Evolutionary conservation across 2,888 invertebrate genomes (phyloP).

Genomic region (Orthosia incerta): DNA sequence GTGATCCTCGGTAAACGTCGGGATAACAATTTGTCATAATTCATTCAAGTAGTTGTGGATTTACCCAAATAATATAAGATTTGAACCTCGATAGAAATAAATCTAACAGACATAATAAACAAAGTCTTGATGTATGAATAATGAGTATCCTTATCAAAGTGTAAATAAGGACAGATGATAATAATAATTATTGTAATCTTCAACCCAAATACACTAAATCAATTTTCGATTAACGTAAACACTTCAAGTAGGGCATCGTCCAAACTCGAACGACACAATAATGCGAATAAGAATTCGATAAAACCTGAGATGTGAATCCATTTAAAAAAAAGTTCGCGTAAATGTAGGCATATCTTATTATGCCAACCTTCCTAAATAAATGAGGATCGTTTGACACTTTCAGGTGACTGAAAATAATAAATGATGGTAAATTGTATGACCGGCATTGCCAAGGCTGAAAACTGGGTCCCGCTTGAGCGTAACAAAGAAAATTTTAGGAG

Average conservation of each 20-base stretch:
- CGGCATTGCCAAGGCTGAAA: constrained; percentile 24
- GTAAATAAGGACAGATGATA: constrained; percentile 9
- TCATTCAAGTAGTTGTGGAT: constrained; percentile 39
- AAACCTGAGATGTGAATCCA: not conserved
- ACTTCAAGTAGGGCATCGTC: not conserved
- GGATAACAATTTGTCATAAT: constrained; percentile 53
- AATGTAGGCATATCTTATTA: not conserved
- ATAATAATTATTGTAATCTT: not conserved
- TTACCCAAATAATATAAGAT: constrained; percentile 15
- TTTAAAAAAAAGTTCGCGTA: not conserved
- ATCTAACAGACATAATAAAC: not conserved
- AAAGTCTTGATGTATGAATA: not conserved
- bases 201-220: not conserved
- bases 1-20: constrained; percentile 44
- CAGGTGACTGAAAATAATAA: constrained; percentile 16
- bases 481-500: constrained; percentile 45
- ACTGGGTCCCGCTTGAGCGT: not conserved
- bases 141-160: not conserved
- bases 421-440: constrained; percentile 21
- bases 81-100: constrained; percentile 16
- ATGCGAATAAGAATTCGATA: not conserved
- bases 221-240: not conserved
- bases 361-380: not conserved
- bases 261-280: not conserved
- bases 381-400: constrained; percentile 34